Conservation (phyloP, 2,113 vertebrate genomes). For the Mormyrus lacerda region DNA sequence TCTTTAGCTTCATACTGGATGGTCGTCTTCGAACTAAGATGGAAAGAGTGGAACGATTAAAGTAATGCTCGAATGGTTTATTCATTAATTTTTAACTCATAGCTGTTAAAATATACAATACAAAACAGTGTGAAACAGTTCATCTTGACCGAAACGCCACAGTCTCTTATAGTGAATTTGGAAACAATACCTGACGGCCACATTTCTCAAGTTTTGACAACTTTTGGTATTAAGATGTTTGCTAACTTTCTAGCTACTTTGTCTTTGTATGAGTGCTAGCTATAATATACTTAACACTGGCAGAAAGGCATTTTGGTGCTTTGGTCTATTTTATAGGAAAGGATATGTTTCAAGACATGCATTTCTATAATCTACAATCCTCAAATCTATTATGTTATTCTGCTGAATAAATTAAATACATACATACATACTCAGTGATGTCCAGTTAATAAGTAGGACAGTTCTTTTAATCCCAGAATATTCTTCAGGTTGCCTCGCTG, state of each 20-base stretch:
- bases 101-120: neutral
- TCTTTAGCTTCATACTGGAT: neutral
- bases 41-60: neutral
- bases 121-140: neutral
- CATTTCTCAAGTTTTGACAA: neutral
- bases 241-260: neutral
- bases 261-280: neutral
- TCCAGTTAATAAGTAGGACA: neutral
- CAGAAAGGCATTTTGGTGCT: neutral
- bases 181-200: neutral
- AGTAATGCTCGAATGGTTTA: neutral
- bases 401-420: neutral
- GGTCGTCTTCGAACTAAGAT: neutral
- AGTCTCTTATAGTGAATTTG: neutral
- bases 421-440: neutral
- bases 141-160: neutral
- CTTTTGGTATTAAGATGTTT: neutral
- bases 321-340: neutral
- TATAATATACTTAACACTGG: neutral
- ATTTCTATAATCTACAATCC: neutral
- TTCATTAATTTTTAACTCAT: neutral
- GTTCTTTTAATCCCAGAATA: neutral
- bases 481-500: neutral
- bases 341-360: neutral
- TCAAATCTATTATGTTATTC: neutral